phyloP scores from a whole-genome alignment of 2,797 vertebrate genomes.

The Cynopterus sphinx region DNA sequence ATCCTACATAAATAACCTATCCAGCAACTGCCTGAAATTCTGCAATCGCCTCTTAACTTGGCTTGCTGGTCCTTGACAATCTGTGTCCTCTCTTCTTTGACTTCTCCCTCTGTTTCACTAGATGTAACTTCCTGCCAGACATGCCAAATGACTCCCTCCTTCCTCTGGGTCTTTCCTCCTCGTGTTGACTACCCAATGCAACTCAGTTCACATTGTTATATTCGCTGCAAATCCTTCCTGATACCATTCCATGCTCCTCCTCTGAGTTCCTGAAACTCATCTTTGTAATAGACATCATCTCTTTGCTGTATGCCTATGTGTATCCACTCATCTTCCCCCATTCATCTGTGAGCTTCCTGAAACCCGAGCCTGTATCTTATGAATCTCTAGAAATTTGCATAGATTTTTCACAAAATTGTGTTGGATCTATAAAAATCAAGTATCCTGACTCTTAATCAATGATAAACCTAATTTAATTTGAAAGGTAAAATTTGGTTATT shows the following conservation, averaged over 20 bases:
- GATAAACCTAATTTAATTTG: background rate
- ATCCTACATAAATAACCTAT: background rate
- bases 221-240: background rate
- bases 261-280: background rate
- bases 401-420: background rate
- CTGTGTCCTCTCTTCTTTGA: background rate
- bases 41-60: background rate
- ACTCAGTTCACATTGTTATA: background rate
- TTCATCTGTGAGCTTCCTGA: background rate
- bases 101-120: too few species aligned
- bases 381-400: background rate
- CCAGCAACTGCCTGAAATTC: background rate
- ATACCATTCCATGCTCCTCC: background rate
- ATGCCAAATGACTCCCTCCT: background rate
- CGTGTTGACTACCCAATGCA: background rate
- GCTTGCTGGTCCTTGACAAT: background rate
- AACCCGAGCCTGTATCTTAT: background rate
- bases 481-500: background rate
- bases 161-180: background rate
- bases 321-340: accelerated
- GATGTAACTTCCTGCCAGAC: background rate
- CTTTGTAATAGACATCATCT: background rate
- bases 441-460: background rate
- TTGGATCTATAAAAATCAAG: background rate
- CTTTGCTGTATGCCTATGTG: background rate